Evolutionary conservation across 2,113 vertebrate species (phyloP), one percentile per base, ranked within the genome.

Genomic region (Pedetes capensis): DNA sequence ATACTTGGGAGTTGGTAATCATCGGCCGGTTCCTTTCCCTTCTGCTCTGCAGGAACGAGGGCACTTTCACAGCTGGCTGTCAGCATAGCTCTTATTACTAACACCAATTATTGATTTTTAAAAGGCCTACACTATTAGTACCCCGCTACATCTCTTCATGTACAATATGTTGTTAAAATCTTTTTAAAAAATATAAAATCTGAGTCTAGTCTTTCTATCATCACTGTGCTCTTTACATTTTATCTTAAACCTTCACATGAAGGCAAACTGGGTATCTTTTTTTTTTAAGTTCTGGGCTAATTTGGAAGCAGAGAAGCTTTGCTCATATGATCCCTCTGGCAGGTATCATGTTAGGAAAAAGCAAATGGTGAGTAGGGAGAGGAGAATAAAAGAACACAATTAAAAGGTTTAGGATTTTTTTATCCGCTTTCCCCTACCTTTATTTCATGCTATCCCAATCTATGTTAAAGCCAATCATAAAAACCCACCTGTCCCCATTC

Each of bases 71-170:
- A 98, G 98, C 97, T 98, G 98, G 98, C 49, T 97, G 85, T 96
- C 97, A 89, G 97, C 84, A 89, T 92, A 96, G 88, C 87, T 95
- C 96, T 98, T 98, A 96, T 98, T 97, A 98, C 96, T 94, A 97
- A 96, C 97, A 98, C 95, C 98, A 98, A 98, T 98, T 98, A 98
- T 97, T 97, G 97, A 96, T 98, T 97, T 96, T 87, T 97, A 98
- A 98, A 98, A 97, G 97, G 32, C 91, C 95, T 96, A 23, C 39
- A 27, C 95, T 98, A 81, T 97, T 98, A 93, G 74, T 98, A 89
- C 95, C 96, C 97, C 90, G 96, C 74, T 95, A 96, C 93, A 98
- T 97, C 97, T 96, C 94, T 98, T 98, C 95, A 97, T 72, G 96
- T 80, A 97, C 94, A 90, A 89, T 63, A 25, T 96, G 89, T 96